Percentiles rank a stretch among this genome's conserved stretches.
These are phyloP conservation scores for Ellobius talpinus DNA, from an alignment of 2,113 vertebrate genomes.

Conservation along the genomic window DNA sequence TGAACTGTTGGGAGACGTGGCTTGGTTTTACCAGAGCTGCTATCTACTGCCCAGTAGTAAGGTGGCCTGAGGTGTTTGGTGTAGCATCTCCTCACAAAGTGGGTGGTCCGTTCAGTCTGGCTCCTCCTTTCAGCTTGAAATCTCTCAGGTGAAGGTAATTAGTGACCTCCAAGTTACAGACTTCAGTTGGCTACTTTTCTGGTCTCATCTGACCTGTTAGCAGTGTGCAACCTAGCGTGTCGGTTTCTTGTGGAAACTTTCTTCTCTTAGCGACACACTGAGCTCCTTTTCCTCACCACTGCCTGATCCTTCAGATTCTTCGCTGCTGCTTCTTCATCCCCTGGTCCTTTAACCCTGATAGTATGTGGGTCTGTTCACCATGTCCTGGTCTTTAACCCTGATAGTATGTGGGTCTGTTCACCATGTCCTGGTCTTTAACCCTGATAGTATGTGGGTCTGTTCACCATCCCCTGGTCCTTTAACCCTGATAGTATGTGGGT, in stretches of 20 bases:
- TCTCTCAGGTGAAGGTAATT: not conserved
- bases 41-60: not conserved
- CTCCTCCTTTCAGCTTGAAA: not conserved
- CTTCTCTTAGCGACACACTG: not conserved
- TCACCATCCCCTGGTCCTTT: too few relatives aligned
- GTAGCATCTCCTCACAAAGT: not conserved
- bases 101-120: not conserved
- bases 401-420: too few relatives aligned
- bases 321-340: not conserved
- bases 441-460: too few relatives aligned
- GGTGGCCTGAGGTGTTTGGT: too few relatives aligned
- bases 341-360: not conserved
- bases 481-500: too few relatives aligned
- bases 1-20: not conserved
- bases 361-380: too few relatives aligned
- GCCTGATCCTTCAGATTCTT: not conserved
- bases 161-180: not conserved
- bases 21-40: not conserved
- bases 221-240: not conserved
- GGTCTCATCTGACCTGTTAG: not conserved
- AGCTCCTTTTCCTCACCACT: not conserved
- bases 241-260: not conserved
- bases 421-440: too few relatives aligned
- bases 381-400: too few relatives aligned
- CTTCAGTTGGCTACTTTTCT: not conserved